Percentiles rank a stretch among this genome's conserved stretches.
phyloP scores from a whole-genome alignment of 2,888 invertebrate genomes.

The Tetramorium bicarinatum region DNA sequence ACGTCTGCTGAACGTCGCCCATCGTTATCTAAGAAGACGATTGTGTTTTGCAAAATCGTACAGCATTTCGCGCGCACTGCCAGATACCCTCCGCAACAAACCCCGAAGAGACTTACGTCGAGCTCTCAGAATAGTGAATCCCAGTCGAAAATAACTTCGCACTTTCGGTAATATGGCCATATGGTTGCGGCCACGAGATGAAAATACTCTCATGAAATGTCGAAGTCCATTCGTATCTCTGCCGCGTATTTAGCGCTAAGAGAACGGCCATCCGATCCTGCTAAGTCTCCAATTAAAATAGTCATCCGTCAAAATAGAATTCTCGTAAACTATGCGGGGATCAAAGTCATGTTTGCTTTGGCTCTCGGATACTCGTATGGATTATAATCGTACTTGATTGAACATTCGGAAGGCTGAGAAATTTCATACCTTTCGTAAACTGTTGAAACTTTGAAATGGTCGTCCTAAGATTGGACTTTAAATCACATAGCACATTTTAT shows the following conservation, averaged over 20 bases:
- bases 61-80: slow-evolving; percentile 21
- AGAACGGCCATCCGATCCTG: neutral
- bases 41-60: slow-evolving; percentile 27
- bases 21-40: slow-evolving; percentile 38
- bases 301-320: slow-evolving; percentile 24
- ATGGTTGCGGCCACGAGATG: slow-evolving; percentile 38
- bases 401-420: neutral
- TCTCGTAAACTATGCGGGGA: neutral
- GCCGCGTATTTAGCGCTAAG: neutral
- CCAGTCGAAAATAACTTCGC: slow-evolving; percentile 41
- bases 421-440: neutral
- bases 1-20: neutral
- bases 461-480: neutral
- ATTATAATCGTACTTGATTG: slow-evolving; percentile 9
- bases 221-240: neutral
- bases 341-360: neutral
- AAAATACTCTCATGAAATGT: slow-evolving; percentile 40
- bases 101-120: slow-evolving; percentile 40
- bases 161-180: slow-evolving; percentile 50
- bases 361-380: neutral
- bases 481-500: neutral
- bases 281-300: slow-evolving; percentile 31
- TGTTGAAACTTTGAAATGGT: neutral
- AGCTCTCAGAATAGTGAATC: slow-evolving; percentile 47
- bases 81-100: slow-evolving; percentile 20